Evolutionary conservation across 2,797 vertebrate genomes (phyloP).

Genomic region (Anisognathus igniventris): DNA sequence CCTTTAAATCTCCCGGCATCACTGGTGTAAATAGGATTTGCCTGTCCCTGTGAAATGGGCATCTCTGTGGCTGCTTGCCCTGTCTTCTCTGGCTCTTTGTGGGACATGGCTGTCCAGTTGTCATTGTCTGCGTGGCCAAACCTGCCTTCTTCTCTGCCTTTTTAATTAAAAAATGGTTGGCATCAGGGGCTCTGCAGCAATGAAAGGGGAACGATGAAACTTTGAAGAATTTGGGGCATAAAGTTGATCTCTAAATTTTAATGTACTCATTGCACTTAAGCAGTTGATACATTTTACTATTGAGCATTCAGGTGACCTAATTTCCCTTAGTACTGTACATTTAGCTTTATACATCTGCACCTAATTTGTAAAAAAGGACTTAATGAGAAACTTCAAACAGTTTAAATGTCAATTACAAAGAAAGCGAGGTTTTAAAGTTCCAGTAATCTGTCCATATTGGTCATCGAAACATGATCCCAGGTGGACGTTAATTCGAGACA

Average conservation of each 20-base stretch:
- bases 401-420: slow-evolving; percentile 88
- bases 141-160: not conserved
- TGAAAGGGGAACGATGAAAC: slow-evolving; percentile 51
- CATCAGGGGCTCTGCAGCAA: slow-evolving; percentile 7
- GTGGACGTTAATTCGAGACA: slow-evolving; percentile 89
- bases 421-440: slow-evolving; percentile 84
- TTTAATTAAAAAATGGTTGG: slow-evolving; percentile 54
- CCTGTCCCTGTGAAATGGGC: not conserved
- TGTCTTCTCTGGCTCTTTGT: not conserved
- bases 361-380: slow-evolving; percentile 82
- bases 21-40: not conserved
- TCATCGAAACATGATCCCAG: slow-evolving; percentile 87
- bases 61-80: not conserved
- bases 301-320: slow-evolving; percentile 76
- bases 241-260: slow-evolving; percentile 55
- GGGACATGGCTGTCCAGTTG: not conserved
- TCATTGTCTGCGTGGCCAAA: not conserved
- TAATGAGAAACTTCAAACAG: slow-evolving; percentile 90
- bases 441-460: slow-evolving; percentile 84
- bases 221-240: slow-evolving; percentile 32
- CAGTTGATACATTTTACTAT: slow-evolving; percentile 69
- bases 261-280: slow-evolving; percentile 61
- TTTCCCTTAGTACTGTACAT: slow-evolving; percentile 76
- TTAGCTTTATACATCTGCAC: slow-evolving; percentile 83
- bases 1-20: not conserved